These are phyloP conservation scores for Hemichromis elongatus DNA, from an alignment of 2,113 vertebrate species.

Conservation along the genomic window DNA sequence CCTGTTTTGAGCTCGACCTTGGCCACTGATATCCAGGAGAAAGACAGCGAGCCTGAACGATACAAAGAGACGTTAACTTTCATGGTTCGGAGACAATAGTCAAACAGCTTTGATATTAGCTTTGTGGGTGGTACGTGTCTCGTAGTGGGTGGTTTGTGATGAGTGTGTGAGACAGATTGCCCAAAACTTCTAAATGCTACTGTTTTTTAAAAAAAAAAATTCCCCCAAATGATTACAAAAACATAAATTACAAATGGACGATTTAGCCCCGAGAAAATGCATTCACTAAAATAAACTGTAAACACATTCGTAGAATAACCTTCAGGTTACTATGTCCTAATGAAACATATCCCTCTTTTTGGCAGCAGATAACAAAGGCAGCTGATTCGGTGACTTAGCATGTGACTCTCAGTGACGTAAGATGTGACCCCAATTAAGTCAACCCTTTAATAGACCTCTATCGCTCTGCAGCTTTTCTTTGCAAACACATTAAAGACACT, in stretches of 20 bases:
- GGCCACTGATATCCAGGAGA: background rate
- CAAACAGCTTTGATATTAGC: background rate
- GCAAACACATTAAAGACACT: background rate
- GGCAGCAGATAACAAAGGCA: background rate
- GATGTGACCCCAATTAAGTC: slow-evolving; percentile 17
- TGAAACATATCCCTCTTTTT: background rate
- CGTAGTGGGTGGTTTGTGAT: background rate
- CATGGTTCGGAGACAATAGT: background rate
- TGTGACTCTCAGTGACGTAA: slow-evolving; percentile 13
- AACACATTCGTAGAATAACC: background rate
- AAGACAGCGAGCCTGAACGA: background rate
- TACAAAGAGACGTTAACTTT: background rate
- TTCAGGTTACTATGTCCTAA: background rate
- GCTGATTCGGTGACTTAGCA: background rate
- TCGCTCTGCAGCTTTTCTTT: background rate
- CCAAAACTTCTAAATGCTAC: background rate
- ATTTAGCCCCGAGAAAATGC: background rate
- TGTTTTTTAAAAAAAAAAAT: rapidly evolving
- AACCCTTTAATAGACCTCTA: slow-evolving; percentile 18
- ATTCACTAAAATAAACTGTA: background rate
- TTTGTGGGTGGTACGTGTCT: background rate
- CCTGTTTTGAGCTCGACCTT: background rate
- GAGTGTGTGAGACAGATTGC: background rate
- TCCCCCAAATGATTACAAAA: rapidly evolving
- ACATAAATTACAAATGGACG: rapidly evolving